phyloP scores from a whole-genome alignment of 2,797 vertebrate species.

The Sternarchorhynchus goeldii region DNA sequence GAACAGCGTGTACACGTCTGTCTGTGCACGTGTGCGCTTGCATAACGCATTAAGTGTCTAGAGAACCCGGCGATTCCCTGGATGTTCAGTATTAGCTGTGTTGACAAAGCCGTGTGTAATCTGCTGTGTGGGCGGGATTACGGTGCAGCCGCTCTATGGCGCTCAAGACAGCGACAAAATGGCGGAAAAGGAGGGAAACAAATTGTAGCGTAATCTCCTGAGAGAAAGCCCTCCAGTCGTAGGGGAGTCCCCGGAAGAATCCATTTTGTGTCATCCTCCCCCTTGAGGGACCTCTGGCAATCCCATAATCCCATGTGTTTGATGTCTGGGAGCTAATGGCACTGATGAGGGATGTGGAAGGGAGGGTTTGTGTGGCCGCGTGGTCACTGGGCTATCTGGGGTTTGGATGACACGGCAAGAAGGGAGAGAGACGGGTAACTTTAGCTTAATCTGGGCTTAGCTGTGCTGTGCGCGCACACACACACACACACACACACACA shows the following conservation, averaged over 20 bases:
- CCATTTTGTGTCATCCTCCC: constrained; percentile 63
- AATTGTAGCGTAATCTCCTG: constrained; percentile 75
- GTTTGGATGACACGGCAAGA: constrained; percentile 77
- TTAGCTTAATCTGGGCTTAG: constrained; percentile 82
- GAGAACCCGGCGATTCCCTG: constrained; percentile 65
- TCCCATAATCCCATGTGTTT: constrained; percentile 83
- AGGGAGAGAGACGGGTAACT: constrained; percentile 72
- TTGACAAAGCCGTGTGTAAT: constrained; percentile 75
- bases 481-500: constrained; percentile 37
- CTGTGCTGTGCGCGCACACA: constrained; percentile 52
- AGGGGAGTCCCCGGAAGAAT: constrained; percentile 67
- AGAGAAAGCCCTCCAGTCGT: constrained; percentile 60
- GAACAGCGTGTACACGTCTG: constrained; percentile 21
- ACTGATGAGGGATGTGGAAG: constrained; percentile 73
- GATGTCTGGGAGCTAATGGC: constrained; percentile 81
- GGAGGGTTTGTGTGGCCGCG: constrained; percentile 70
- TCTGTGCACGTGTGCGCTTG: constrained; percentile 13
- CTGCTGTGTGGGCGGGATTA: constrained; percentile 74
- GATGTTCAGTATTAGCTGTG: constrained; percentile 67
- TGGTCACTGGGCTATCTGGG: constrained; percentile 60
- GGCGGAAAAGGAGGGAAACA: constrained; percentile 70
- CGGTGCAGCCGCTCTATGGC: constrained; percentile 58
- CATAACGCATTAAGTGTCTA: constrained; percentile 65
- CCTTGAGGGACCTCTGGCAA: constrained; percentile 65
- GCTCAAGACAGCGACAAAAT: constrained; percentile 61